Evolutionary conservation across 2,797 vertebrate genomes (phyloP), one percentile per base, ranked within the genome.

Genomic region (Heterohyrax brucei): DNA sequence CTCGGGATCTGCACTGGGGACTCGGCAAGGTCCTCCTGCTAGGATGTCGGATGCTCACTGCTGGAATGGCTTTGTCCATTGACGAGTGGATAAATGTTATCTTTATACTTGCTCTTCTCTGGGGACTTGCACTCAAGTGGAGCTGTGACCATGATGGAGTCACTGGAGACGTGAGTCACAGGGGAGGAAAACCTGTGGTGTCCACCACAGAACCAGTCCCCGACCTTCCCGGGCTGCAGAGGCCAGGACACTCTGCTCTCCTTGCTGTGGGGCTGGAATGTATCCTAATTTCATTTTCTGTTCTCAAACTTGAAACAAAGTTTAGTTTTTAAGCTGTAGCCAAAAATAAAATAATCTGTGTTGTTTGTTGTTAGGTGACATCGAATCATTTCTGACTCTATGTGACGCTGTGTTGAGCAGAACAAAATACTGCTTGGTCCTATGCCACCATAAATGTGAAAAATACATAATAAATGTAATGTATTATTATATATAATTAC

Each of bases 21-120:
- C 75, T 59, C 30, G 0, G 8, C 0, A 0, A 0, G 0, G 50
- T 6, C 64, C 79, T 73, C 3, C 5, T 1, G 3, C 30, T 3
- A 1, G 77, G 28, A 1, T 10, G 0, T 16, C 44, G 62, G 3
- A 4, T 30, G 89, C 48, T 53, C 26, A 1, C 50, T 1, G 30
- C 5, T 2, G n/a, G n/a, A 30, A 50, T 1, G 46, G 62, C 68
- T 81, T 28, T 44, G 80, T 19, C 56, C 2, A 0, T 10, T 0
- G 82, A 33, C 50, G 28, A 10, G 2, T 28, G 10, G 61, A 13
- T 3, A 19, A 19, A 6, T 56, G 33, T 28, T 62, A 24, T 28
- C 26, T 24, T 39, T 1, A 39, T 61, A 46, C 16, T 0, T 33
- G 46, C 30, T 72, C n/a, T 87, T 19, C 44, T 62, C 1, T 1